Percentiles rank a stretch among this genome's conserved stretches.
These are phyloP conservation scores for Oreohelix idahoensis DNA, from an alignment of 1,140 invertebrate species.

Conservation along the genomic window DNA sequence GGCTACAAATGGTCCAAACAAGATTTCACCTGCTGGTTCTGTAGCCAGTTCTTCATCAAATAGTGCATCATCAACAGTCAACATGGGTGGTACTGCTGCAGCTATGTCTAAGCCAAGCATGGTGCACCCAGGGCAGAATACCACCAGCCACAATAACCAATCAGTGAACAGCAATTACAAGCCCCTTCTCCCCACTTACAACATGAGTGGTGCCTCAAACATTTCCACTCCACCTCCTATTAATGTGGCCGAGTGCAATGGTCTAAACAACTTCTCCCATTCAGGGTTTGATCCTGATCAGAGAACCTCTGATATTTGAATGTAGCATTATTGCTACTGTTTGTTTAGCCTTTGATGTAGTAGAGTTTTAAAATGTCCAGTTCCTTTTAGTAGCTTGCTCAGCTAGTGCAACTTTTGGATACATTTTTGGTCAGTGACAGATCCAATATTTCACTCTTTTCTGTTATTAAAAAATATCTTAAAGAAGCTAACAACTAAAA, in stretches of 20 bases:
- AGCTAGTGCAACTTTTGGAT: no score
- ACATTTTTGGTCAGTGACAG: no score
- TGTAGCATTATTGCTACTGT: not conserved
- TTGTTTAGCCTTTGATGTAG: no score
- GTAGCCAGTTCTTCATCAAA: slow-evolving; percentile 59
- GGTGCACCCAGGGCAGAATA: slow-evolving; percentile 1
- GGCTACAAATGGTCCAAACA: slow-evolving; percentile 51
- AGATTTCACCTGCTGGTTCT: slow-evolving; percentile 64
- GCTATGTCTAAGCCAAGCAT: not conserved
- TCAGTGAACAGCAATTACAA: slow-evolving; percentile 26
- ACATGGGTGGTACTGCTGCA: not conserved
- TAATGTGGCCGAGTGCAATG: slow-evolving; percentile 34
- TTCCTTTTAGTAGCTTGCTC: no score
- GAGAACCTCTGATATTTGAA: slow-evolving; percentile 27
- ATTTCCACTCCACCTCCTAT: slow-evolving; percentile 24
- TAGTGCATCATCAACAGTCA: slow-evolving; percentile 50
- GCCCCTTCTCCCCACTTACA: not conserved
- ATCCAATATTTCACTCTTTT: no score
- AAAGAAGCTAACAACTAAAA: no score
- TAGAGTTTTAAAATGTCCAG: no score
- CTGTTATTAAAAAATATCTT: no score
- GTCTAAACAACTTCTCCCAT: slow-evolving; percentile 24
- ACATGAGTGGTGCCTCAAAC: not conserved
- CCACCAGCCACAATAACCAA: slow-evolving; percentile 12
- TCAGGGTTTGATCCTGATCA: slow-evolving; percentile 2